Conservation (phyloP, 2,888 invertebrate species). For the Erebia palarica region DNA sequence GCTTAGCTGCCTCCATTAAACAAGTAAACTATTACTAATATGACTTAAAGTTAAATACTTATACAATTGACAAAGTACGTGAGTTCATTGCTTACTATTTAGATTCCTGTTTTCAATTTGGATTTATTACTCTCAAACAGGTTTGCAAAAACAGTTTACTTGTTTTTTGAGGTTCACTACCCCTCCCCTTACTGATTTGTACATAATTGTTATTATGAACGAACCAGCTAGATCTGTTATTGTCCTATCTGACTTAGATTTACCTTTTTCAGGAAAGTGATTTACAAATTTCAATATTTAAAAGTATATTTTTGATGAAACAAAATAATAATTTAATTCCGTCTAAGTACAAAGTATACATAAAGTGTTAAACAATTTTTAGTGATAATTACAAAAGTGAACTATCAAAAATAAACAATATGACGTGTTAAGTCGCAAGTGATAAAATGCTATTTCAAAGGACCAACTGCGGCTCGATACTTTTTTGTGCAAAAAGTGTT, state of each 20-base stretch:
- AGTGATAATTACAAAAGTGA: conserved; percentile 54
- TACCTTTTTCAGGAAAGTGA: conserved; percentile 67
- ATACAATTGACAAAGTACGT: too few relatives aligned
- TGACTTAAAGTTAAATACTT: too few relatives aligned
- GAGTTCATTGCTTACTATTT: too few relatives aligned
- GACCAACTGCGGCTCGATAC: conserved; percentile 54
- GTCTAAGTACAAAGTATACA: conserved; percentile 76
- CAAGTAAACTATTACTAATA: conserved; percentile 50
- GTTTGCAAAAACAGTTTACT: conserved; percentile 47
- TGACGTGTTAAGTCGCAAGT: conserved; percentile 55
- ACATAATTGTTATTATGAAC: conserved; percentile 68
- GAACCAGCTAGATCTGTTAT: conserved; percentile 55
- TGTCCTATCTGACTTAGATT: conserved; percentile 33
- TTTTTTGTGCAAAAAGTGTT: conserved; percentile 68
- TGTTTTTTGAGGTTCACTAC: conserved; percentile 63
- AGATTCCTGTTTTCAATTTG: too few relatives aligned
- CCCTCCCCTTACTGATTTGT: conserved; percentile 61
- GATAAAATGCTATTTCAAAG: conserved; percentile 67
- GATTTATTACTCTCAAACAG: too few relatives aligned
- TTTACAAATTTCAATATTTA: conserved; percentile 58
- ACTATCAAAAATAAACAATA: conserved; percentile 52
- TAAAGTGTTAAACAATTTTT: conserved; percentile 55
- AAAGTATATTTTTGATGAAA: conserved; percentile 73
- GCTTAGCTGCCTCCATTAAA: conserved; percentile 77
- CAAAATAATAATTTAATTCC: conserved; percentile 64